Base-by-base conservation (phyloP, 2,797 vertebrate species). In the Melanogrammus aeglefinus region DNA sequence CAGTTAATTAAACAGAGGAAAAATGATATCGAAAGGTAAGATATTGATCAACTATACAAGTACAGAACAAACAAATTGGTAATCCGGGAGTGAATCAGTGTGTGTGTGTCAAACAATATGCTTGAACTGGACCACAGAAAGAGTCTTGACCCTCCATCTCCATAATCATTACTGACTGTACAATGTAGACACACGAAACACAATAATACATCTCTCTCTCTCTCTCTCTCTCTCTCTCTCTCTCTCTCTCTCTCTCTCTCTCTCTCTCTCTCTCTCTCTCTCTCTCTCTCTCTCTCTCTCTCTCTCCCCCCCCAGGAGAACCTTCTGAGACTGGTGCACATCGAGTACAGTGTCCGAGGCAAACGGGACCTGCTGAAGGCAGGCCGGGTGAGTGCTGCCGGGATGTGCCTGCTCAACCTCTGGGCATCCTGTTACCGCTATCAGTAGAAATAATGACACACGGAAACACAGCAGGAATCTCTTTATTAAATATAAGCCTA, bases 281-380 rank as follows among this genome's bases (percentile, higher is more conserved):
- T 85, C 78, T 38, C 27, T 81, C 80, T 76, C 76, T 84, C 83
- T 78, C 47, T 51, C 47, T 51, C 47, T 57, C 47, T 57, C 47
- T 57, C 47, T n/a, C 69, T 36, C 18, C 79, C 79, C 73, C 80
- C 63, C 72, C 80, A 99, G 98, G 98, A 98, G 92, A 99, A 98
- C 86, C 79, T 99, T 86, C 95, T 98, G 91, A 96, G 97, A 81
- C 92, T 99, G 92, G 96, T 98, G 83, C 96, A 98, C 89, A 97
- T 99, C 9, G 96, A 98, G 84, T 95, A 97, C 93, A 98, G 96
- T 0, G 91, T 99, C 76, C 94, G 89, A 77, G 96, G 97, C 79
- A 96, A 97, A 91, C 94, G 94, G 0, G 87, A 95, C 80, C 94
- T 98, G 76, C 94, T 98, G 82, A 97, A 97, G 91, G 95, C 96